phyloP scores from a whole-genome alignment of 2,113 vertebrate genomes.

The Myiozetetes cayanensis region DNA sequence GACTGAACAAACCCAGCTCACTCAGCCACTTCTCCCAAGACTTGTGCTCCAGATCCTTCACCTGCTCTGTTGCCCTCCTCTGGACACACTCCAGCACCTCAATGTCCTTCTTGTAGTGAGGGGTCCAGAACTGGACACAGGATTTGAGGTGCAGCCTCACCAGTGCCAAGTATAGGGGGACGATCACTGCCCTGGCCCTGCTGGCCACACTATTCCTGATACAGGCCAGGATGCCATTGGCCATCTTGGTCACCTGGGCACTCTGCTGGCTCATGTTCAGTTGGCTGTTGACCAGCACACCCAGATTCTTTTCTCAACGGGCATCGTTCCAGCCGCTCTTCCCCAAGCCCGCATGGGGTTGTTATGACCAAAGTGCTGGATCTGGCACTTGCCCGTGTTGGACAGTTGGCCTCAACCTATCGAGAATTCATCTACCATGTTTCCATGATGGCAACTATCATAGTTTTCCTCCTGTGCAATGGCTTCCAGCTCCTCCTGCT shows the following conservation, averaged over 20 bases:
- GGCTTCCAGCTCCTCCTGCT: neutral
- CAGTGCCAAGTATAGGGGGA: accelerated
- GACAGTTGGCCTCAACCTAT: neutral
- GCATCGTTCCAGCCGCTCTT: neutral
- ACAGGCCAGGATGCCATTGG: neutral
- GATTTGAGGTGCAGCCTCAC: accelerated
- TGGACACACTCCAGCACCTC: neutral
- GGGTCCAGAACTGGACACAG: neutral
- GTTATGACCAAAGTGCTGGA: neutral
- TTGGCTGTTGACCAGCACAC: accelerated
- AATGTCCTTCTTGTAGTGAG: no score
- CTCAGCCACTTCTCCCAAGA: neutral
- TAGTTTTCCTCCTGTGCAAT: neutral
- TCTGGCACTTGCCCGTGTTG: neutral
- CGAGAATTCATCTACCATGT: neutral
- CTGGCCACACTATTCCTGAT: neutral
- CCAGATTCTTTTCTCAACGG: neutral
- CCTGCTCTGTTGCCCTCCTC: neutral
- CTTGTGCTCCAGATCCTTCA: neutral
- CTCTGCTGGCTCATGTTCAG: neutral
- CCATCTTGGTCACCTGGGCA: neutral
- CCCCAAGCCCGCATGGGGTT: neutral
- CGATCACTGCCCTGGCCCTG: neutral
- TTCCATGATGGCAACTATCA: neutral
- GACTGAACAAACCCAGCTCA: neutral